phyloP scores from a whole-genome alignment of 2,888 invertebrate genomes.

The Parnassius apollo region DNA sequence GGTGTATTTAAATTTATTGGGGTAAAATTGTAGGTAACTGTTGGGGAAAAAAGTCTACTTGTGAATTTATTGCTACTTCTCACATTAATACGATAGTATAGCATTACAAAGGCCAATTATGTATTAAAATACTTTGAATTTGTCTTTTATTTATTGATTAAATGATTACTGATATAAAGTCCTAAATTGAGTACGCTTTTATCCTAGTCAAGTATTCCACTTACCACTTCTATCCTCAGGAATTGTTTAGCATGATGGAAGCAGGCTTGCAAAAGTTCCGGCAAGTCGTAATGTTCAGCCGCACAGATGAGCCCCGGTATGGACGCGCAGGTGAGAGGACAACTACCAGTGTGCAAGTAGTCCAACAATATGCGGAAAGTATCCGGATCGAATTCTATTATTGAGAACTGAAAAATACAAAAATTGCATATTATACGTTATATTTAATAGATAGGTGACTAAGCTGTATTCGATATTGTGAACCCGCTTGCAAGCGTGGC shows the following conservation, averaged over 20 bases:
- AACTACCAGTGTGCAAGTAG: conserved; percentile 95
- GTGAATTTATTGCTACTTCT: no score
- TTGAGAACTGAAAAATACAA: conserved; percentile 87
- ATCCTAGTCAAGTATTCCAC: conserved; percentile 32
- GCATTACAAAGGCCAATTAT: no score
- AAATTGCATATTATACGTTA: neutral
- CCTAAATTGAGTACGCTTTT: no score
- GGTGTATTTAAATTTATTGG: no score
- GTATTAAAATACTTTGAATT: no score
- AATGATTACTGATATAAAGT: no score
- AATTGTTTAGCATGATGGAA: conserved; percentile 98
- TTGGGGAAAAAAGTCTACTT: no score
- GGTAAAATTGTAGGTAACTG: no score
- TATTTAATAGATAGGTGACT: neutral
- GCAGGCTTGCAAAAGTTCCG: conserved; percentile 95
- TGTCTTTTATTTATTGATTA: no score
- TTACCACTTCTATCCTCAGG: conserved; percentile 93
- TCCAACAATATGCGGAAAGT: conserved; percentile 95
- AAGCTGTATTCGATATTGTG: no score
- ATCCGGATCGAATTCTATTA: conserved; percentile 96
- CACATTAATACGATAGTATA: no score
- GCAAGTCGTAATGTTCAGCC: conserved; percentile 96
- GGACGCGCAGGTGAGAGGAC: conserved; percentile 94
- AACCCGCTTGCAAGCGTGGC: no score
- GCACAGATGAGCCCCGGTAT: conserved; percentile 96